A percentile compares a stretch with the other conserved stretches of the same genome.
Conservation (phyloP, 2,888 invertebrate species). For the Epicampocera succincta region DNA sequence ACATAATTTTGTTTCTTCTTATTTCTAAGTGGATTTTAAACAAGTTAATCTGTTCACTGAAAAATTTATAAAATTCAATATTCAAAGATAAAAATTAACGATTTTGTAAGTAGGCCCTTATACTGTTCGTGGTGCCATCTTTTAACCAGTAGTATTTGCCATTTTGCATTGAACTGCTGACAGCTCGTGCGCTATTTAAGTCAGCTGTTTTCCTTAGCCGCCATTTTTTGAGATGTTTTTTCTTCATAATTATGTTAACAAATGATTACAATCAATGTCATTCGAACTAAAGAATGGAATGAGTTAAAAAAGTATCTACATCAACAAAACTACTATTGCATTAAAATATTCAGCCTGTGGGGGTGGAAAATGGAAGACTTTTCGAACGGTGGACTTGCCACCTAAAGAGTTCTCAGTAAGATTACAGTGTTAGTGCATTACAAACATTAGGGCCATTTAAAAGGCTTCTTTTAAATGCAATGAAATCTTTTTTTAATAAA, state of each 20-base stretch:
- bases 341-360: not conserved
- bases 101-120: constrained; percentile 17
- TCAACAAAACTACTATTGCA: constrained; percentile 57
- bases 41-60: too few relatives aligned
- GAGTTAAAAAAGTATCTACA: constrained; percentile 68
- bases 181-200: constrained; percentile 19
- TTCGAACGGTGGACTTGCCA: not conserved
- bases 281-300: not conserved
- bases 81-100: too few relatives aligned
- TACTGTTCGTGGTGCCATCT: constrained; percentile 16
- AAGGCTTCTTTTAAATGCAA: constrained; percentile 61
- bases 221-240: not conserved
- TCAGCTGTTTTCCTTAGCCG: constrained; percentile 12
- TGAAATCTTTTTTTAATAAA: constrained; percentile 10
- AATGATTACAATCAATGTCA: constrained; percentile 6
- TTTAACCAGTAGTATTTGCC: not conserved
- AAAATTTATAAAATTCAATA: too few relatives aligned
- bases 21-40: too few relatives aligned
- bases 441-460: constrained; percentile 69
- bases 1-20: too few relatives aligned
- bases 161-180: not conserved
- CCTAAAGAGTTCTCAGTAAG: constrained; percentile 25
- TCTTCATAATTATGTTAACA: not conserved
- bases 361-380: not conserved
- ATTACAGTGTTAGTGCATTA: constrained; percentile 65